phyloP scores from a whole-genome alignment of 2,113 vertebrate genomes.

The Pterocles orientalis region DNA sequence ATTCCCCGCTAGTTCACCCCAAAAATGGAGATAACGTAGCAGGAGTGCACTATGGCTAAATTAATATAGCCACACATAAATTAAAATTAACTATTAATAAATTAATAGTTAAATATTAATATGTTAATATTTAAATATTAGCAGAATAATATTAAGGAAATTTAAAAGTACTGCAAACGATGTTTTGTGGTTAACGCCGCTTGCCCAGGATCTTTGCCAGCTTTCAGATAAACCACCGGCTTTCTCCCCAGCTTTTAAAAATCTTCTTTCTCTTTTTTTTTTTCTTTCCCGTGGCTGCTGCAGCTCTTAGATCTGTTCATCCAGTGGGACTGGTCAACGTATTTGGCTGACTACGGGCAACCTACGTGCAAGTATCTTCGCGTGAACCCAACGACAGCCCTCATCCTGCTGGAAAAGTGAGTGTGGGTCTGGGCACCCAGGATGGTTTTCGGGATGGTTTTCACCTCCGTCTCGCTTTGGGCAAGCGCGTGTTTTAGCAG shows the following conservation, averaged over 20 bases:
- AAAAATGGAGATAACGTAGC: rapidly evolving
- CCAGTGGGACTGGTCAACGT: slow-evolving; percentile 97
- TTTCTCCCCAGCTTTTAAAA: not conserved
- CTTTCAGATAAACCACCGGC: not conserved
- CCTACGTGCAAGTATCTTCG: slow-evolving; percentile 92
- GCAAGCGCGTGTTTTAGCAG: not conserved
- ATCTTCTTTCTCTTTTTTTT: not conserved
- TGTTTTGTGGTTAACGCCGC: not conserved
- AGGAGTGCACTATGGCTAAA: not conserved
- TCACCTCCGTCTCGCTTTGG: not conserved
- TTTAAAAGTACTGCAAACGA: not conserved
- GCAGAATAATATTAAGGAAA: too few species aligned
- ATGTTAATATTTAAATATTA: rapidly evolving
- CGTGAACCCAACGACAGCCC: slow-evolving; percentile 90
- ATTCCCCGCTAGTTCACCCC: not conserved
- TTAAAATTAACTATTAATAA: not conserved
- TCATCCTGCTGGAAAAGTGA: slow-evolving; percentile 94
- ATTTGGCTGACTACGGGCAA: slow-evolving; percentile 93
- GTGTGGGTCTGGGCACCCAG: not conserved
- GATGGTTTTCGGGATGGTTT: not conserved
- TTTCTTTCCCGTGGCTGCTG: not conserved
- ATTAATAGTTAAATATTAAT: not conserved
- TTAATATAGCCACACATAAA: not conserved
- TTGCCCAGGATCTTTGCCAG: not conserved
- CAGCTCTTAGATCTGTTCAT: slow-evolving; percentile 96